Base-by-base conservation (phyloP, 2,888 invertebrate species). In the Volucella bombylans region DNA sequence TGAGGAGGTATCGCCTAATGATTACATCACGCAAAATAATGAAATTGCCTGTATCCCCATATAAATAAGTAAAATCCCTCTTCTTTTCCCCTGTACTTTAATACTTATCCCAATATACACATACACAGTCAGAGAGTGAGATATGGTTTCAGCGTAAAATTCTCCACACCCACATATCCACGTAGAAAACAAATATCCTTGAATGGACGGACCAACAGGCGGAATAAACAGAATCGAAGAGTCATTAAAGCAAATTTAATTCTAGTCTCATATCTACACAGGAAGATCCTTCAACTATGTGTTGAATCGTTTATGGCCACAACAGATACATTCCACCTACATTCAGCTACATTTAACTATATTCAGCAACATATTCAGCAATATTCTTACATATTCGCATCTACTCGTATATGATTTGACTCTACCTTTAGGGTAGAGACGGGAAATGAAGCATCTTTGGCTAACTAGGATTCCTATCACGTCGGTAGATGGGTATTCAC, bases 161-260 rank as follows among this genome's bases (percentile, higher is more conserved):
- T 52, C 39, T 61, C 11, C 39, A 43, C 15, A 14, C 4, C 55
- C 55, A 31, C 64, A 23, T 49, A 55, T 14, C 8, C 45, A 10
- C 4, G n/a, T 31, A 14, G 3, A 49, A 31, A 6, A 6, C 61
- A 39, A 38, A 39, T 54, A 43, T 15, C 31, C 47, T 6, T 38
- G 14, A 15, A 12, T 12, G 31, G 23, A 71, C 62, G 62, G 62
- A 49, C 54, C 64, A 62, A 55, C 71, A 49, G 57, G 39, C 45
- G 52, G 47, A 74, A 78, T 67, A 54, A 64, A 83, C 69, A 65
- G 65, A 83, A 83, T 83, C 83, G 83, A 79, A 79, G 64, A 83
- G 68, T 74, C 83, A 83, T 83, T 83, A 83, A 82, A 79, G 83
- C 69, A 79, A 83, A 83, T 83, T 83, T 83, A 83, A 83, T 83